Conservation (phyloP, 2,113 vertebrate species). For the Pao palembangensis region DNA sequence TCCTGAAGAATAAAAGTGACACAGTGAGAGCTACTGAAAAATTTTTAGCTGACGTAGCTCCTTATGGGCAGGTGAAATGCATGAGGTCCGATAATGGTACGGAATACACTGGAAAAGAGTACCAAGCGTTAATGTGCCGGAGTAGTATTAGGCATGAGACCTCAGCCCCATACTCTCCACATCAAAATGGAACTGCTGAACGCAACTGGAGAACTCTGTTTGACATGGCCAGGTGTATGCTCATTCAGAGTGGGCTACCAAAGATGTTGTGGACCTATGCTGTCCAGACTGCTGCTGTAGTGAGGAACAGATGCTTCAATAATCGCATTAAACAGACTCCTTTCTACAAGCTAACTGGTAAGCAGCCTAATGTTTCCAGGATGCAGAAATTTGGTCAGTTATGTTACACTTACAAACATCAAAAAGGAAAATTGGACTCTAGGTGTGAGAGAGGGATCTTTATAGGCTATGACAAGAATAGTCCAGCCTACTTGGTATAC, state of each 20-base stretch:
- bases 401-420: background rate
- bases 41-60: background rate
- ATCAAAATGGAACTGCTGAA: background rate
- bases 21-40: background rate
- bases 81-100: too few relatives aligned
- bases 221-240: too few relatives aligned
- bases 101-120: too few relatives aligned
- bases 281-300: slow-evolving; percentile 1
- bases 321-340: background rate
- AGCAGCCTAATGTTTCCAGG: background rate
- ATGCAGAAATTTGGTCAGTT: background rate
- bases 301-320: too few relatives aligned
- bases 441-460: background rate
- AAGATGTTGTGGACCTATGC: slow-evolving; percentile 1
- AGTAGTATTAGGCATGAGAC: background rate
- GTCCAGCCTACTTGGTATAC: background rate
- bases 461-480: background rate
- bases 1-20: background rate
- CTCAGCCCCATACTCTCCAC: background rate
- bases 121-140: background rate
- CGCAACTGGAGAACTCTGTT: background rate
- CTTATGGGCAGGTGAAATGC: background rate
- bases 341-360: background rate
- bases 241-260: slow-evolving; percentile 2
- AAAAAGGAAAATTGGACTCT: background rate